Conservation (phyloP, 2,888 invertebrate species). For the Bimastos eiseni region DNA sequence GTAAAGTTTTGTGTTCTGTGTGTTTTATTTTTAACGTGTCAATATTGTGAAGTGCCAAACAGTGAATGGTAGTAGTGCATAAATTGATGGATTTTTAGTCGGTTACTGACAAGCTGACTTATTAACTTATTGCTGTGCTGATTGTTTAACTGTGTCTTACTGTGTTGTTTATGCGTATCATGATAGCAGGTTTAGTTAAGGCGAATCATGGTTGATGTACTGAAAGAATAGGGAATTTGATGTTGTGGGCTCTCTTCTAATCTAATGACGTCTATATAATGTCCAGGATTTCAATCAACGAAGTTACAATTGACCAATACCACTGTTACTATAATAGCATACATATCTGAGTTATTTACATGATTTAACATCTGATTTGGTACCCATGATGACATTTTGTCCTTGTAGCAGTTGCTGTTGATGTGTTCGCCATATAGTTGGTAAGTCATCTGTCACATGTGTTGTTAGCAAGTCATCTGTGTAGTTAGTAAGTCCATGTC, state of each 20-base stretch:
- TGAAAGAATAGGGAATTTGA: not conserved
- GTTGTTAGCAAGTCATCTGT: not conserved
- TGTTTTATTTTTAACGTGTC: not conserved
- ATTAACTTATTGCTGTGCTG: not conserved
- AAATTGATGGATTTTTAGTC: not conserved
- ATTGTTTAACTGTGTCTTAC: not conserved
- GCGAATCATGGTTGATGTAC: not conserved
- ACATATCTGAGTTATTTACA: slow-evolving; percentile 2
- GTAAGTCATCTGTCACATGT: too few relatives aligned
- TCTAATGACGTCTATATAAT: too few relatives aligned
- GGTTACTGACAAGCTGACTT: not conserved
- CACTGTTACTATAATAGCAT: not conserved
- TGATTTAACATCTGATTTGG: not conserved
- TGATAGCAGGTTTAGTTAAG: not conserved
- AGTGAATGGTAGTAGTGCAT: not conserved
- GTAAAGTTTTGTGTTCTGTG: not conserved
- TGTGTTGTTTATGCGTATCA: not conserved
- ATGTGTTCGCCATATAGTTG: not conserved
- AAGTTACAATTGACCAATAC: too few relatives aligned
- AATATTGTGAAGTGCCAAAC: not conserved
- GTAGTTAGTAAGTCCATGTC: not conserved
- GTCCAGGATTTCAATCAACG: too few relatives aligned
- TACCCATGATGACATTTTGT: not conserved
- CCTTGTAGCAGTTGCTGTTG: not conserved
- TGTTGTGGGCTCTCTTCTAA: not conserved